phyloP scores from a whole-genome alignment of 2,797 vertebrate species.

The Merluccius polli region DNA sequence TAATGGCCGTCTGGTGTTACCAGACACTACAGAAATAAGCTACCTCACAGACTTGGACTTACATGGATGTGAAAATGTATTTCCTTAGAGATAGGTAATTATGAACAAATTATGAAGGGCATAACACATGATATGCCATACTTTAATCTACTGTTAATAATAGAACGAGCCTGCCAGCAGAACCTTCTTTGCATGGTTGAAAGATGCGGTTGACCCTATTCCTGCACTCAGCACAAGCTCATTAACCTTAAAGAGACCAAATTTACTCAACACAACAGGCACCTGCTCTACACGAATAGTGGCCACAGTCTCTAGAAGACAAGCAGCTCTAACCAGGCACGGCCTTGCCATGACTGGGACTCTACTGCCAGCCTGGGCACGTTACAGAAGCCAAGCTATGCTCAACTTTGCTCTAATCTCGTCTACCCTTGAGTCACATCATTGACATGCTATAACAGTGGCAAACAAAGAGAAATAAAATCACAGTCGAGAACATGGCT shows the following conservation, averaged over 20 bases:
- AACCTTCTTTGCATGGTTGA: slow-evolving; percentile 65
- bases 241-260: slow-evolving; percentile 71
- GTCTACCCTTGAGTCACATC: slow-evolving; percentile 57
- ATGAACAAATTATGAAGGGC: slow-evolving; percentile 41
- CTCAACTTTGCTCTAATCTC: slow-evolving; percentile 61
- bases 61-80: slow-evolving; percentile 42
- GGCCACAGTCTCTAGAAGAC: slow-evolving; percentile 59
- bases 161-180: slow-evolving; percentile 55
- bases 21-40: slow-evolving; percentile 28
- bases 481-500: slow-evolving; percentile 42
- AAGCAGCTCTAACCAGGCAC: slow-evolving; percentile 63
- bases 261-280: slow-evolving; percentile 72
- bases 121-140: slow-evolving; percentile 53
- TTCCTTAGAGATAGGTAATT: slow-evolving; percentile 37
- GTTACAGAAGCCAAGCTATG: slow-evolving; percentile 59
- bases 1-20: slow-evolving; percentile 30
- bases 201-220: slow-evolving; percentile 69
- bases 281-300: slow-evolving; percentile 67
- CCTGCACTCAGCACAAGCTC: slow-evolving; percentile 69
- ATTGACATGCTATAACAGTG: slow-evolving; percentile 44
- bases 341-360: slow-evolving; percentile 45
- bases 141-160: slow-evolving; percentile 66
- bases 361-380: slow-evolving; percentile 59
- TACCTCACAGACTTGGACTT: slow-evolving; percentile 20
- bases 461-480: slow-evolving; percentile 50